Conservation (phyloP, 2,797 vertebrate species). For the Pseudochromis fuscus region DNA sequence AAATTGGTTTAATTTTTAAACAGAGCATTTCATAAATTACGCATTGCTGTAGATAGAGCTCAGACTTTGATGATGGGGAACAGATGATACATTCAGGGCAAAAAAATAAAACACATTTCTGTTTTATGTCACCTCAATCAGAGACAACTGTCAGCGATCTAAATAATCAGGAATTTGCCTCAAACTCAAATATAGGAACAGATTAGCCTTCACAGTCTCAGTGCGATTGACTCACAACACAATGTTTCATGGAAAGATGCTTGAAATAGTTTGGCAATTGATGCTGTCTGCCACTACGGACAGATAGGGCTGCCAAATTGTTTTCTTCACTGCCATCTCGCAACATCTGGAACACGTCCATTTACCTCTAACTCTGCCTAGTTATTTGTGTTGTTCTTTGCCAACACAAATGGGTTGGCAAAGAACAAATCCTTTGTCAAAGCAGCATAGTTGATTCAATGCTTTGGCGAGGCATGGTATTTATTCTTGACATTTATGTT, state of each 20-base stretch:
- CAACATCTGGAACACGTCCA: too few species aligned
- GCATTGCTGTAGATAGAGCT: constrained; percentile 24
- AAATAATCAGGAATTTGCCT: constrained; percentile 47
- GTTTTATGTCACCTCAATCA: constrained; percentile 32
- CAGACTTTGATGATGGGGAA: constrained; percentile 59
- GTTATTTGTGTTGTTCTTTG: too few species aligned
- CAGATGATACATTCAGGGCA: constrained; percentile 44
- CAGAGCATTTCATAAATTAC: constrained; percentile 59
- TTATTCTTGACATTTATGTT: too few species aligned
- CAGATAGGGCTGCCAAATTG: neutral
- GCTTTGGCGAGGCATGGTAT: too few species aligned
- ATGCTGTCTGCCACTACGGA: constrained; percentile 14
- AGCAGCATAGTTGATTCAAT: too few species aligned
- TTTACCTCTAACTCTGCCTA: too few species aligned
- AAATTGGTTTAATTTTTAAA: constrained; percentile 73
- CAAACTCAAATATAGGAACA: constrained; percentile 33
- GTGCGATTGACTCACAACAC: constrained; percentile 15
- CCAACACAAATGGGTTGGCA: too few species aligned
- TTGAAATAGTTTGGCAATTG: constrained; percentile 16
- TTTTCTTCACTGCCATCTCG: too few species aligned
- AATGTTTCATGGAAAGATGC: constrained; percentile 1
- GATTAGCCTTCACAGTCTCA: constrained; percentile 18
- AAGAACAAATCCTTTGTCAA: too few species aligned
- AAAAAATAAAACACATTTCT: constrained; percentile 28
- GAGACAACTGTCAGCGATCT: constrained; percentile 23